These are phyloP conservation scores for Hippopotamus amphibius DNA, from an alignment of 2,113 vertebrate species.

Conservation along the genomic window DNA sequence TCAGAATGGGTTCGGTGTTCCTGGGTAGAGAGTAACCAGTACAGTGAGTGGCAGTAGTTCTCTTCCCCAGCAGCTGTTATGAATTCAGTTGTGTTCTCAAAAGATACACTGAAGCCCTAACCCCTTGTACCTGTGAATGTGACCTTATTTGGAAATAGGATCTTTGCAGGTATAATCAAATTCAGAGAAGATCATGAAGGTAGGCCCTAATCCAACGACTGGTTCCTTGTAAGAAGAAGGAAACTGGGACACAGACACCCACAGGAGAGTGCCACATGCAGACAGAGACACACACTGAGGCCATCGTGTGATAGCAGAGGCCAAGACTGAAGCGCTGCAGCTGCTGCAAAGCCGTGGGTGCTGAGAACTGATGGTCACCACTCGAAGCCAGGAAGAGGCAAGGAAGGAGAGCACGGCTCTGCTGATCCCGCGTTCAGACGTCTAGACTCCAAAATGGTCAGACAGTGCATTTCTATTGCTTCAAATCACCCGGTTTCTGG, in stretches of 20 bases:
- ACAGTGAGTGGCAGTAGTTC: neutral
- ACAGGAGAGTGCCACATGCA: neutral
- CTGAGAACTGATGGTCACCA: rapidly evolving
- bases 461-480: neutral
- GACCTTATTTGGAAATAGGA: neutral
- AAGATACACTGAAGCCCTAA: neutral
- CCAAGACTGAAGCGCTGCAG: neutral
- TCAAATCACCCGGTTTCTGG: neutral
- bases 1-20: neutral
- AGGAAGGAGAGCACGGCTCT: neutral
- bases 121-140: neutral
- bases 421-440: neutral
- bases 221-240: neutral
- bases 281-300: neutral
- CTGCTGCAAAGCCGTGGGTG: neutral
- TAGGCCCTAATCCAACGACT: neutral
- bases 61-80: neutral
- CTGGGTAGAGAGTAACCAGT: neutral
- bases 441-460: too few relatives aligned
- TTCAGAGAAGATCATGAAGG: neutral
- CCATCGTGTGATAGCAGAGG: neutral
- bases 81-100: neutral
- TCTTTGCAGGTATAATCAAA: neutral
- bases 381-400: neutral
- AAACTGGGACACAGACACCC: neutral